Conservation (phyloP, 92 coral and sea anemone species). For the Paragorgia papillata region DNA sequence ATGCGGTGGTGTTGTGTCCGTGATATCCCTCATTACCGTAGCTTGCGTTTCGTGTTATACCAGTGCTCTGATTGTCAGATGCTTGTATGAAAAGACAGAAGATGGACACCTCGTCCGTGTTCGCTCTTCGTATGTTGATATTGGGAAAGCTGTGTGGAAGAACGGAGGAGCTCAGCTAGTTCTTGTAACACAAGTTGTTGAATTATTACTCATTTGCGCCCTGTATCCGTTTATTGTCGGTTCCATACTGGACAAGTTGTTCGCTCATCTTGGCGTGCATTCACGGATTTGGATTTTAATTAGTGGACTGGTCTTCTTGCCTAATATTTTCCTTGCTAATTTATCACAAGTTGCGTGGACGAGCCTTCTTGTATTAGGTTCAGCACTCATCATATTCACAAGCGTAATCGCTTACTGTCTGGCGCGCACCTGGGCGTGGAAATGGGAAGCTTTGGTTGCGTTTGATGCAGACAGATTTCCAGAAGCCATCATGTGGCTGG, state of each 20-base stretch:
- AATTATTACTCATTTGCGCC: constrained; percentile 76
- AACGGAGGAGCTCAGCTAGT: constrained; percentile 76
- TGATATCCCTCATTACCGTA: constrained; percentile 67
- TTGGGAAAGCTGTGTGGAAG: constrained; percentile 75
- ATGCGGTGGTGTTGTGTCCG: constrained; percentile 79
- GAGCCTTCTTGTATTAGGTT: constrained; percentile 78
- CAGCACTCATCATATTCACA: constrained; percentile 82
- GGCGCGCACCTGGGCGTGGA: constrained; percentile 71
- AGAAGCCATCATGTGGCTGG: constrained; percentile 85
- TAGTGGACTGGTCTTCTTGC: constrained; percentile 78
- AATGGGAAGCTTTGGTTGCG: constrained; percentile 67
- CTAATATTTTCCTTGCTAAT: constrained; percentile 80
- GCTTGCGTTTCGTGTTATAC: constrained; percentile 89
- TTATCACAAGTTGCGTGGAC: constrained; percentile 98
- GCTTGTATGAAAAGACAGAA: constrained; percentile 70
- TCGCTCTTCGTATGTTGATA: constrained; percentile 74
- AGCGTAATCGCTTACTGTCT: constrained; percentile 81
- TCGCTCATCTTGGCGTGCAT: constrained; percentile 62
- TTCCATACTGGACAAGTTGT: constrained; percentile 67
- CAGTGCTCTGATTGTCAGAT: constrained; percentile 73
- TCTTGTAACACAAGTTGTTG: constrained; percentile 69
- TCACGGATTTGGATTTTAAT: constrained; percentile 79
- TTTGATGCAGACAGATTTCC: constrained; percentile 81
- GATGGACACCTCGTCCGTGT: constrained; percentile 66
- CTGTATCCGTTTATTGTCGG: constrained; percentile 91